Percentiles rank a stretch among this genome's conserved stretches.
These are phyloP conservation scores for Drosophila setifemur DNA, from an alignment of 1,140 invertebrate genomes.

Conservation along the genomic window DNA sequence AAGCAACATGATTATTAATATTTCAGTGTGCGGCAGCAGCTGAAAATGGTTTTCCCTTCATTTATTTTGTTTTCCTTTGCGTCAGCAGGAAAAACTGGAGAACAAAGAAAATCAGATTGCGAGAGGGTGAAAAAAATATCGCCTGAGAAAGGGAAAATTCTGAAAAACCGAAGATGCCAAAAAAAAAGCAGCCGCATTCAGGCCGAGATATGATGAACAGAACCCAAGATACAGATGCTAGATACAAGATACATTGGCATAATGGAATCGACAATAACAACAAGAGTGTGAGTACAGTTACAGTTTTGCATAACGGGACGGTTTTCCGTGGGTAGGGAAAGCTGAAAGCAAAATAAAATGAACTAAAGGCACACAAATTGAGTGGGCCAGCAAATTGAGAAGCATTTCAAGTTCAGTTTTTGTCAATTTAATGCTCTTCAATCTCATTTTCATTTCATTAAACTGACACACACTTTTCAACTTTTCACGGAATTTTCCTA, in stretches of 20 bases:
- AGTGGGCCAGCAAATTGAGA: constrained; percentile 18
- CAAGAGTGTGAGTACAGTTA: constrained; percentile 34
- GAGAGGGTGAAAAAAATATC: constrained; percentile 7
- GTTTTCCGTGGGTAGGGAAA: constrained; percentile 27
- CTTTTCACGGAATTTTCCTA: constrained; percentile 19
- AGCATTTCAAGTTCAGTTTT: constrained; percentile 49
- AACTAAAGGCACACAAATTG: constrained; percentile 1
- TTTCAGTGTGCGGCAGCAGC: no score
- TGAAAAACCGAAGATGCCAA: not conserved
- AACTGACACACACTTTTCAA: constrained; percentile 3
- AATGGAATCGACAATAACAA: constrained; percentile 21
- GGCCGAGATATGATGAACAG: constrained; percentile 24
- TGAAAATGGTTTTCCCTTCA: not conserved
- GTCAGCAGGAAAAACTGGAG: constrained; percentile 15
- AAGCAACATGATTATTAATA: no score
- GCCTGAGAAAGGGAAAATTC: not conserved
- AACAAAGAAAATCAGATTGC: constrained; percentile 34
- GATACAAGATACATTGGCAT: not conserved
- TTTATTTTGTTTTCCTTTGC: not conserved
- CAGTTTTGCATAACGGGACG: constrained; percentile 44
- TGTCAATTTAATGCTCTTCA: constrained; percentile 4
- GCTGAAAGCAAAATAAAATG: constrained; percentile 28
- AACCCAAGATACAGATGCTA: not conserved
- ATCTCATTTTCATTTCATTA: constrained; percentile 5
- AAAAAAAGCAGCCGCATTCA: constrained; percentile 13